Base-by-base conservation (phyloP, 2,113 vertebrate species). In the Nematolebias whitei region DNA sequence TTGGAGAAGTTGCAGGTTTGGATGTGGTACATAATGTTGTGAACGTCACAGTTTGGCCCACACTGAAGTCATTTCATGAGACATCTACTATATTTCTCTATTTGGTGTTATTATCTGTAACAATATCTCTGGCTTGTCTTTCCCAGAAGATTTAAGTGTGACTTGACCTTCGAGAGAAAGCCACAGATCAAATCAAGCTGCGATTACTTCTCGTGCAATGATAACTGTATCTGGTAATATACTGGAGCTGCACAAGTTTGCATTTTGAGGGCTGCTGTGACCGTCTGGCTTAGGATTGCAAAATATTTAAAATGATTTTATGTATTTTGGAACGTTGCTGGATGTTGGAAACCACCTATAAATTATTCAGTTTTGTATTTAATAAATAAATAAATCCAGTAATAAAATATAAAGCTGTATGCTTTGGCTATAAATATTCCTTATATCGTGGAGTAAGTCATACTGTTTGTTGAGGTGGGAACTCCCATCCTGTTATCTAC, bases 1-100 rank as follows among this genome's bases (percentile, higher is more conserved):
- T 82, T 85, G 84, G 84, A 84, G 38, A 14, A 63, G 18, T 60
- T 61, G 24, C n/a, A 61, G 56, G 62, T 70, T 71, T 83, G 69
- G 56, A 77, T 59, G 35, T 81, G 78, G 80, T 74, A 71, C 66
- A 66, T 68, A 39, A 58, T 68, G 67, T 84, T 76, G 76, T 76
- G 65, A 78, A 74, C 53, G n/a, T 48, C 63, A 52, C 49, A 51
- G 39, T 68, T 75, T 74, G 54, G 73, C 72, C 74, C 56, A 55
- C 75, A 80, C 79, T 83, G 62, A 78, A 84, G 76, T 79, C 4
- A 81, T 84, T 87, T 80, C 69, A 73, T 74, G 65, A 59, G 73
- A 84, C 69, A 38, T 66, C 55, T 24, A 57, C 75, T 73, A 32
- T 88, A 72, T 88, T 48, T 51, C 81, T 85, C 68, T 75, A 54